Evolutionary conservation across 53 echinoderm and acorn worm species (phyloP), one percentile per base, ranked within the genome.

Genomic region (Stichopus horrens): DNA sequence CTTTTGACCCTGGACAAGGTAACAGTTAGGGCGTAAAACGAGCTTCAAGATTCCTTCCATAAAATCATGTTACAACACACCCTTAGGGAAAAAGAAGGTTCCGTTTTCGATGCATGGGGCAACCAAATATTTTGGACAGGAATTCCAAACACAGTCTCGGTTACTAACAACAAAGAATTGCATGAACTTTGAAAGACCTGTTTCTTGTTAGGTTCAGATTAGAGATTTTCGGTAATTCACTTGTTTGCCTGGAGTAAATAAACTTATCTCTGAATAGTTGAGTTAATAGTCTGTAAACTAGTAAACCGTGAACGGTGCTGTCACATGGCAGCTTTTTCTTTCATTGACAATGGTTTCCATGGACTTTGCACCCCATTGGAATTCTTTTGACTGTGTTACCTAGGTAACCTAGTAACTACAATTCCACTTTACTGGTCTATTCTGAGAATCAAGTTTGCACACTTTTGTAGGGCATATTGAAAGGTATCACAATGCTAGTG

Each of bases 81-180:
- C 81, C 81, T 58, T 81, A 58, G 58, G 81, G 81, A 22, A 81
- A 53, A 77, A 56, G 57, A 23, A 21, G 81, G 81, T 58, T 81
- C 81, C 56, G 58, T 57, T 81, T 21, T 56, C 81, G 57, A 57
- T 37, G 37, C 37, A 37, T 58, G 81, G 81, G 81, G 81, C 21
- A 56, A 81, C 81, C 81, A 81, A 81, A 81, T 81, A 81, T 81
- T 81, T 81, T 81, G 81, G 81, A 57, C 7, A 81, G 81, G 81
- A 81, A 81, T 81, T 81, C 81, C 81, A 81, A 81, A 81, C 80
- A 80, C 7, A 81, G 81, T 7, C 81, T 57, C 22, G 14, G 81
- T 81, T 81, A 81, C 81, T 81, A 81, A 81, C 81, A 81, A 81
- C 81, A 81, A 56, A 81, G 23, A 19, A 53, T 58, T 56, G 19